A percentile compares a stretch with the other conserved stretches of the same genome.
phyloP scores from a whole-genome alignment of 2,113 vertebrate genomes.

The Pachycephala philippinensis region DNA sequence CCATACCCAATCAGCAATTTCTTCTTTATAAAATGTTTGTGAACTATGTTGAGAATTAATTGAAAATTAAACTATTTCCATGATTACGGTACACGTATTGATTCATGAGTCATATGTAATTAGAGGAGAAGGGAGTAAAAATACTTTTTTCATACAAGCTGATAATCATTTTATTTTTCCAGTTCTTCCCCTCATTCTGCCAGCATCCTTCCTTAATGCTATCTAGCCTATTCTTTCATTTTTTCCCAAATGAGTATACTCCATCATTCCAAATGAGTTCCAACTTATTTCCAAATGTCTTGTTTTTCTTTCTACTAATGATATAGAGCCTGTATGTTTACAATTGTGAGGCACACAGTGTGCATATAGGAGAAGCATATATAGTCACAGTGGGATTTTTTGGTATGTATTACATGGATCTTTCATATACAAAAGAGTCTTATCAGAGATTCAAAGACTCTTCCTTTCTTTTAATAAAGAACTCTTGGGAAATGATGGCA shows the following conservation, averaged over 20 bases:
- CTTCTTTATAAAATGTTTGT: neutral
- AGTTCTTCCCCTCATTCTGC: neutral
- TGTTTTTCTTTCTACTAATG: neutral
- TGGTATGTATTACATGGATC: neutral
- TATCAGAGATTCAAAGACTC: neutral
- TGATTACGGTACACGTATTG: neutral
- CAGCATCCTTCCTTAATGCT: neutral
- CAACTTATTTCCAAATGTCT: neutral
- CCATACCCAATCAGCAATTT: neutral
- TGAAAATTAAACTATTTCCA: neutral
- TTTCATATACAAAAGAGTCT: neutral
- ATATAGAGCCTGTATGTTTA: neutral
- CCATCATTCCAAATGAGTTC: neutral
- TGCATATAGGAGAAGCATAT: too few species aligned
- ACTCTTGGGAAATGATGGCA: neutral
- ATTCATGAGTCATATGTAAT: neutral
- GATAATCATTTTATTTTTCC: neutral
- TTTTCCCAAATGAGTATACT: neutral
- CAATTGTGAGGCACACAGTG: neutral
- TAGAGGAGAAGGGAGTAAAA: neutral
- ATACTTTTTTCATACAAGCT: neutral
- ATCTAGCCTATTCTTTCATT: neutral
- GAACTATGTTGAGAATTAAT: neutral
- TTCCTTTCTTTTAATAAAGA: neutral
- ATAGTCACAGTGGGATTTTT: neutral